Evolutionary conservation across 2,888 invertebrate genomes (phyloP), one percentile per base, ranked within the genome.

Genomic region (Cryptus viduatorius): DNA sequence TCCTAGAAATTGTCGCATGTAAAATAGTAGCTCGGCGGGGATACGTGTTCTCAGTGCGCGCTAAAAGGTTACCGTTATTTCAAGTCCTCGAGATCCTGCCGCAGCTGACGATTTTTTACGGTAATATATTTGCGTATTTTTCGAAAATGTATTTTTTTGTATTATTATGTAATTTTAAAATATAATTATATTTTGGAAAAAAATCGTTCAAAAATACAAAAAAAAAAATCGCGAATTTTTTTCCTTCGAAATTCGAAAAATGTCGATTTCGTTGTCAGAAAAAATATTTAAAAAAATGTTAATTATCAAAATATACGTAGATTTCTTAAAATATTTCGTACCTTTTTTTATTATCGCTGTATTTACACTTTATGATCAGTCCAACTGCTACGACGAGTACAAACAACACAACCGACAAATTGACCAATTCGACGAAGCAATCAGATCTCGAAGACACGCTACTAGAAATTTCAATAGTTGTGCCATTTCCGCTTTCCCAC

Each of bases 371-470:
- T 14, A 90, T n/a, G 37, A 87, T 86, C 10, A 87, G 79, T 56
- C 83, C 37, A 5, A 82, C 19, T 0, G 87, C 68, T 4, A 87
- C 78, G 12, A 90, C 24, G 4, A 87, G 68, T 1, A 87, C 83
- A 48, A 89, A 19, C 14, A 69, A 7, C 4, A 86, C 83, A 4
- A 88, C 79, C 24, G 67, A 76, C 8, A 91, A 37, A 76, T 91
- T 90, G 4, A 86, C 83, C 1, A 91, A 61, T 65, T 91, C 91
- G 65, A 91, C 85, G 48, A 87, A 76, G 73, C 91, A 91, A 82
- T 88, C 88, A 8, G 86, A 82, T 65, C 76, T 61, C 12, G 85
- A 65, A 24, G 87, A 86, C 37, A 87, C 77, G 46, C 86, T 89
- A 4, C 86, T 84, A 10, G 83, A 76, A 48, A 88, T 82, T 24